Evolutionary conservation across 2,797 vertebrate genomes (phyloP).

Genomic region (Periparus ater): DNA sequence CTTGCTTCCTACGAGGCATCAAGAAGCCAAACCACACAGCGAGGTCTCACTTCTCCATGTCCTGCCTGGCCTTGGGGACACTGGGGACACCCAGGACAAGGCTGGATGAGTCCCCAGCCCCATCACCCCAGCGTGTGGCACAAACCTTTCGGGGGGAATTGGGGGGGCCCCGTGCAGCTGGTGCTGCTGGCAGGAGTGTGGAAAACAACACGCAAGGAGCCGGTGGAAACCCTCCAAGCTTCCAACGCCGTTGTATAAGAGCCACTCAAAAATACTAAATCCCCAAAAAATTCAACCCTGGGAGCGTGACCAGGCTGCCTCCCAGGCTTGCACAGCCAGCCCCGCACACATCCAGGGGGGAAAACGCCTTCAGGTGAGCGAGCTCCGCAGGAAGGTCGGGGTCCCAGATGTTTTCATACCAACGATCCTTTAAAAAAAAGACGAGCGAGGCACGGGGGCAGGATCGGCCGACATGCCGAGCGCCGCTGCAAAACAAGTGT

Average conservation of each 20-base stretch:
- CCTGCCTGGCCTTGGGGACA: not conserved
- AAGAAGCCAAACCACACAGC: not conserved
- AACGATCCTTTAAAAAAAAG: not conserved
- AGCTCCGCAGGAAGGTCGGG: not conserved
- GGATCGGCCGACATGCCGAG: not conserved
- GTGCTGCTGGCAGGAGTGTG: rapidly evolving
- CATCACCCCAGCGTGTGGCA: not conserved
- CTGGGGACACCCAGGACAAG: not conserved
- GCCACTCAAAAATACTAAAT: not conserved
- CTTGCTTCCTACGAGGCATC: not conserved
- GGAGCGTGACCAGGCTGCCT: not conserved
- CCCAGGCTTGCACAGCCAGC: not conserved
- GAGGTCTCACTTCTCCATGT: rapidly evolving
- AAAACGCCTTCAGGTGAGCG: not conserved
- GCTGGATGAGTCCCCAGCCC: not conserved
- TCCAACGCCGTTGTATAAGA: not conserved
- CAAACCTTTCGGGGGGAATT: not conserved
- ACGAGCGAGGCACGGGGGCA: not conserved
- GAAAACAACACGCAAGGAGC: not conserved
- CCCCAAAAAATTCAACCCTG: not conserved
- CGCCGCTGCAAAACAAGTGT: not conserved
- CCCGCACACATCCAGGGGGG: not conserved
- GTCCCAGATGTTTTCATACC: not conserved
- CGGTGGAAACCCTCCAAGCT: constrained; percentile 28
- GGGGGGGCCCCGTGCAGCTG: not conserved